Evolutionary conservation across 2,797 vertebrate genomes (phyloP).

Genomic region (Cirrhinus molitorella): DNA sequence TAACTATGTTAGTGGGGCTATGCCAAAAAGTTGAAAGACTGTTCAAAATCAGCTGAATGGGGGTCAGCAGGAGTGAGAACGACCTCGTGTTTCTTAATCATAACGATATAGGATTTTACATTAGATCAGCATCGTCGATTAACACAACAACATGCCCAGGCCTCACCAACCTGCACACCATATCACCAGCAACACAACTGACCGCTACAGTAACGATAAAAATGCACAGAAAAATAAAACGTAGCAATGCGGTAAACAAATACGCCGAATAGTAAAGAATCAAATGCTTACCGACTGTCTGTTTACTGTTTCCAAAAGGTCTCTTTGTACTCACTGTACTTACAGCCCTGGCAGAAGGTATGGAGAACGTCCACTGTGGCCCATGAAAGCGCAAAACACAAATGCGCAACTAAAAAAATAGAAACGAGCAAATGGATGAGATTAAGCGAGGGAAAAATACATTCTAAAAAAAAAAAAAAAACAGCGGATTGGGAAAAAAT

Average conservation of each 20-base stretch:
- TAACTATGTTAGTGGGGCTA: conserved; percentile 63
- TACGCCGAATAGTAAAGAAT: conserved; percentile 58
- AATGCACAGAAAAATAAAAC: conserved; percentile 27
- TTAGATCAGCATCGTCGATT: conserved; percentile 1
- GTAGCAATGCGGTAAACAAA: conserved; percentile 27
- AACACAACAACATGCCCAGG: conserved; percentile 36
- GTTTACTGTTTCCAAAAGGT: conserved; percentile 65
- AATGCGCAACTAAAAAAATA: conserved; percentile 40
- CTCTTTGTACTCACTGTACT: conserved; percentile 59
- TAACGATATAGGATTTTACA: conserved; percentile 24
- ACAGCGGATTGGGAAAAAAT: conserved; percentile 59
- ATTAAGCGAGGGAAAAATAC: conserved; percentile 30
- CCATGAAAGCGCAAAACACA: conserved; percentile 53
- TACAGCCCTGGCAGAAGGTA: conserved; percentile 58
- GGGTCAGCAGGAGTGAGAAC: conserved; percentile 58
- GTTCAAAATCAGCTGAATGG: conserved; percentile 69
- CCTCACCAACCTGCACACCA: conserved; percentile 21
- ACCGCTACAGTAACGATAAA: background rate
- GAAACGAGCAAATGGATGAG: conserved; percentile 49
- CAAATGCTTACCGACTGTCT: conserved; percentile 69
- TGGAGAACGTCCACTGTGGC: conserved; percentile 61
- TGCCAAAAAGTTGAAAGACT: conserved; percentile 50
- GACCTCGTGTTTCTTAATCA: conserved; percentile 30
- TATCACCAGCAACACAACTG: conserved; percentile 11
- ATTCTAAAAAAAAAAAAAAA: conserved; percentile 33